phyloP scores from a whole-genome alignment of 2,888 invertebrate species.

The Synanthedon vespiformis region DNA sequence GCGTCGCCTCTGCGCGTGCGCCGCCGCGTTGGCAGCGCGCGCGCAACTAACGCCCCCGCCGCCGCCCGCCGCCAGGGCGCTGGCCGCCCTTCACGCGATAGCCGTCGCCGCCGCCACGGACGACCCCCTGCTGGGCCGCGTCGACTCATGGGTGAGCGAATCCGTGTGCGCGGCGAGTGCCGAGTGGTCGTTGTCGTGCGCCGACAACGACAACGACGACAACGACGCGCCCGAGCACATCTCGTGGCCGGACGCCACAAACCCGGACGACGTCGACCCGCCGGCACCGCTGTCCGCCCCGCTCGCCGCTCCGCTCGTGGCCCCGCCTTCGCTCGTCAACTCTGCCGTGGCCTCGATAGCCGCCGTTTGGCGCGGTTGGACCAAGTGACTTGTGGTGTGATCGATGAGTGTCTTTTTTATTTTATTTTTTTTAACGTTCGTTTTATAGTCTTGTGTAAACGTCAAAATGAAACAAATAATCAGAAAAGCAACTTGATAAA shows the following conservation, averaged over 20 bases:
- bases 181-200: slow-evolving; percentile 4
- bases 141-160: slow-evolving; percentile 6
- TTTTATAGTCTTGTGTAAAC: background rate
- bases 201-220: slow-evolving; percentile 34
- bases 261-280: slow-evolving; percentile 42
- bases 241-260: slow-evolving; percentile 68
- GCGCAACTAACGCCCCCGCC: slow-evolving; percentile 24
- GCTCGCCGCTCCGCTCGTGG: slow-evolving; percentile 44
- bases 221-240: slow-evolving; percentile 75
- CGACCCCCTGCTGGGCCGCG: slow-evolving; percentile 76
- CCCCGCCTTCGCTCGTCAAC: slow-evolving; percentile 80
- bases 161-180: slow-evolving; percentile 12
- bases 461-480: background rate
- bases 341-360: slow-evolving; percentile 87
- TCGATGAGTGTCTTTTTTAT: background rate
- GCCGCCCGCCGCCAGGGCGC: slow-evolving; percentile 72
- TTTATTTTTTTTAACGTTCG: background rate
- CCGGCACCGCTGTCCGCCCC: slow-evolving; percentile 73
- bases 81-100: slow-evolving; percentile 74
- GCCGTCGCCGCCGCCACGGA: slow-evolving; percentile 38
- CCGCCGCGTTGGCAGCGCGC: slow-evolving; percentile 74
- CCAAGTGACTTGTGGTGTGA: slow-evolving; percentile 47
- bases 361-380: slow-evolving; percentile 84
- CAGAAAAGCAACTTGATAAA: no score
- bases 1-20: slow-evolving; percentile 65